Base-by-base conservation (phyloP, 2,888 invertebrate genomes). In the Scaptodrosophila latifasciaeformis region DNA sequence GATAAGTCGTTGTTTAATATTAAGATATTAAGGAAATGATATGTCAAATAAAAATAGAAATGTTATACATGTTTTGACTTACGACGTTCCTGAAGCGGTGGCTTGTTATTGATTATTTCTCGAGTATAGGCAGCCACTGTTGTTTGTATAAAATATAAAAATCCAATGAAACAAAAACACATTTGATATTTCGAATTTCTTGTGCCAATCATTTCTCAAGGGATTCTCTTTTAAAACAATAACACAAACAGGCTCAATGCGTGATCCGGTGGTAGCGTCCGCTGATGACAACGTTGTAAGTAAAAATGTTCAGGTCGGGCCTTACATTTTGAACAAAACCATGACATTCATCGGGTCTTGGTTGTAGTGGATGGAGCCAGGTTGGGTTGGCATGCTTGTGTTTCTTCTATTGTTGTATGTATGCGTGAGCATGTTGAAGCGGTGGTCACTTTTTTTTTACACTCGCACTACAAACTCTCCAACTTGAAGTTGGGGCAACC, bases 61-160 rank as follows among this genome's bases (percentile, higher is more conserved):
- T n/a, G n/a, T n/a, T n/a, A 45, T 45, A 5, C n/a, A 31, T 44
- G 27, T 15, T 29, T 13, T 21, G 9, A 75, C 87, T 88, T 86
- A 88, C 88, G 88, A 83, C 84, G 85, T 69, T 87, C 85, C 62
- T 82, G 82, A 45, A 88, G 71, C 31, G 88, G 83, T 17, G 88
- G 87, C 18, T 84, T 80, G 62, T 85, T 72, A 50, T 86, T 86
- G 2, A 84, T 62, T 49, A 86, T 84, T 70, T 86, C 81, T 6
- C 85, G 75, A 10, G 82, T 81, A 50, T 79, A 84, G 3, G 75
- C 67, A 27, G 47, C 58, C 2, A n/a, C n/a, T n/a, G 59, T 42
- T 46, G 24, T 47, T 34, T 54, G 51, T 34, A 58, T 42, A 17
- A 75, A 17, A 24, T 34, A 67, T 27, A 59, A 31, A 0, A 53